phyloP scores from a whole-genome alignment of 2,797 vertebrate species.

The Pagetopsis macropterus region DNA sequence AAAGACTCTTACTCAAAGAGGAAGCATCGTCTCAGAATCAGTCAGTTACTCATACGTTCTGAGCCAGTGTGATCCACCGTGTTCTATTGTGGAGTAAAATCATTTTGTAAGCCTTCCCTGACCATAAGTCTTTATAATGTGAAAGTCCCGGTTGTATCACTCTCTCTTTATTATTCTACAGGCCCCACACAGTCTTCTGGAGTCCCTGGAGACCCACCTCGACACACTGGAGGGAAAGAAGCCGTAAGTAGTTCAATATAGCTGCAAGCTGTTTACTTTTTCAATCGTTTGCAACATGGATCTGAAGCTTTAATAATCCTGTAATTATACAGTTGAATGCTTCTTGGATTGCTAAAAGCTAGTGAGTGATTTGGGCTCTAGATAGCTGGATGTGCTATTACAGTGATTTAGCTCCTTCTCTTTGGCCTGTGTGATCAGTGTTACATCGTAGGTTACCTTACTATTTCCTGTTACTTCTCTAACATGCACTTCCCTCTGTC shows the following conservation, averaged over 20 bases:
- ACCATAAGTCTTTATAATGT: constrained; percentile 7
- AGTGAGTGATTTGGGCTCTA: constrained; percentile 1
- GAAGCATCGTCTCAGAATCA: background rate
- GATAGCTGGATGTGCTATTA: background rate
- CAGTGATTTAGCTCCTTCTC: background rate
- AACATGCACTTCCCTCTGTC: constrained; percentile 54
- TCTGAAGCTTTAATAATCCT: background rate
- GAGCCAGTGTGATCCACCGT: background rate
- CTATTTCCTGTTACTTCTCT: constrained; percentile 18
- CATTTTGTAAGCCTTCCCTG: constrained; percentile 1
- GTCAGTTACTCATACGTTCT: too few relatives aligned
- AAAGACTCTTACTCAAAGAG: background rate
- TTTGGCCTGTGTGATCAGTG: background rate
- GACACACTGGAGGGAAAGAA: constrained; percentile 99
- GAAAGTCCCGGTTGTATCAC: constrained; percentile 12
- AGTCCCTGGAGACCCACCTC: constrained; percentile 97
- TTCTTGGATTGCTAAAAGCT: background rate
- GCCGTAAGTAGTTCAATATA: constrained; percentile 82
- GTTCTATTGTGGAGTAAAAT: background rate
- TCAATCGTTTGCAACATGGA: background rate
- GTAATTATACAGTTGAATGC: background rate
- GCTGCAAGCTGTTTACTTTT: background rate
- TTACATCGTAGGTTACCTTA: background rate
- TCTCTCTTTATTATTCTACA: constrained; percentile 73
- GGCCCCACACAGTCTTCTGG: constrained; percentile 98